phyloP scores from a whole-genome alignment of 2,888 invertebrate species.

The Cerceris rybyensis region DNA sequence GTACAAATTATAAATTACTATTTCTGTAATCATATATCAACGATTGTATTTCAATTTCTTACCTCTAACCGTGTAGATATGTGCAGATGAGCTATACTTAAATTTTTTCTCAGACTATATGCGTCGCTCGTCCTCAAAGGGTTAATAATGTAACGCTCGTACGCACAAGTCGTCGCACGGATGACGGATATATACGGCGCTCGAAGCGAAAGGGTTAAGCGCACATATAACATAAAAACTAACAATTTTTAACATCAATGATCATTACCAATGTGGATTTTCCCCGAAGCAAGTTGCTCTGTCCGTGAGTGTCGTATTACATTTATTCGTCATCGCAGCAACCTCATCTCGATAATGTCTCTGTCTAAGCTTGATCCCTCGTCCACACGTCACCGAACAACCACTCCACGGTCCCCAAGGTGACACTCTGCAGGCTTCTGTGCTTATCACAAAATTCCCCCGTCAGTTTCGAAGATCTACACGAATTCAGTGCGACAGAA shows the following conservation, averaged over 20 bases:
- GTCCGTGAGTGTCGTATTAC: slow-evolving; percentile 67
- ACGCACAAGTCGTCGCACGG: too few species aligned
- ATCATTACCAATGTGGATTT: slow-evolving; percentile 72
- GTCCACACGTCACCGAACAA: slow-evolving; percentile 94
- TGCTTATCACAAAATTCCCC: slow-evolving; percentile 9
- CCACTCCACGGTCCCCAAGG: slow-evolving; percentile 90
- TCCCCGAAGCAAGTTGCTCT: slow-evolving; percentile 66
- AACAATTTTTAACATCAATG: neutral
- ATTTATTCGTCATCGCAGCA: slow-evolving; percentile 87
- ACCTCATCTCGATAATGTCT: slow-evolving; percentile 85
- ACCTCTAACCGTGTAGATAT: too few species aligned
- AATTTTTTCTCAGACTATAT: too few species aligned
- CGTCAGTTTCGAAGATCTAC: too few species aligned
- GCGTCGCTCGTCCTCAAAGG: too few species aligned
- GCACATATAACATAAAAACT: neutral
- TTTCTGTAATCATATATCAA: too few species aligned
- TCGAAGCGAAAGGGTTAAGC: neutral
- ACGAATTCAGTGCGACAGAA: too few species aligned
- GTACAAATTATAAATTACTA: too few species aligned
- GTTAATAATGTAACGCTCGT: too few species aligned
- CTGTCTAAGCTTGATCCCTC: slow-evolving; percentile 91
- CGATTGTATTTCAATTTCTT: too few species aligned
- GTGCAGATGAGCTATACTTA: too few species aligned
- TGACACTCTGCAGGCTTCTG: slow-evolving; percentile 91
- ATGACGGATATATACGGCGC: too few species aligned